phyloP scores from a whole-genome alignment of 2,888 invertebrate species.

The Tiliacea citrago region DNA sequence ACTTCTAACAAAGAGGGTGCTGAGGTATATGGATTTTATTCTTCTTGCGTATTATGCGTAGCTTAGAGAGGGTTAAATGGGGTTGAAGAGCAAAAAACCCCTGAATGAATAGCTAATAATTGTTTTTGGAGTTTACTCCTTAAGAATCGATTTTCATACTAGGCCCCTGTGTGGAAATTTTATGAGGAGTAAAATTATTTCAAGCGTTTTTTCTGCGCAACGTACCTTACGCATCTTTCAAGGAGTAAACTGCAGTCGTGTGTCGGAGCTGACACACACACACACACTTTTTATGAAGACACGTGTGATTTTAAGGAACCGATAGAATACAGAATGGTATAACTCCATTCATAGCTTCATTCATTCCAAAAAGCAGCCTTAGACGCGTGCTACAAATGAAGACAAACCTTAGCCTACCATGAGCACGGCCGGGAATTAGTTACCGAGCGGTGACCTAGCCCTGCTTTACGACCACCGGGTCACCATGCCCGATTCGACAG shows the following conservation, averaged over 20 bases:
- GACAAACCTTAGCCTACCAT: background rate
- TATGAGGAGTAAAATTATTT: too few relatives aligned
- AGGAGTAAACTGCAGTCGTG: too few relatives aligned
- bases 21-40: constrained; percentile 30
- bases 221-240: too few relatives aligned
- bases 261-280: too few relatives aligned
- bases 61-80: constrained; percentile 4
- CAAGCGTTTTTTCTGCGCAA: too few relatives aligned
- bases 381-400: background rate
- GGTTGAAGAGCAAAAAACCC: background rate
- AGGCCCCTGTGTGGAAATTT: too few relatives aligned
- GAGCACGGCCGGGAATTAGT: background rate
- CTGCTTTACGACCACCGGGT: background rate
- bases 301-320: background rate
- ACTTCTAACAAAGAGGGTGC: constrained; percentile 51
- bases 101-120: background rate
- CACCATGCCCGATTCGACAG: background rate
- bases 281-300: too few relatives aligned
- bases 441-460: background rate
- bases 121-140: background rate
- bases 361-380: background rate
- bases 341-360: too few relatives aligned
- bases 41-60: constrained; percentile 19
- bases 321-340: background rate
- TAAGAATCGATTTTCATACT: too few relatives aligned